A percentile compares a stretch with the other conserved stretches of the same genome.
Evolutionary conservation across 2,797 vertebrate genomes (phyloP).

Genomic region (Micrastur ruficollis): DNA sequence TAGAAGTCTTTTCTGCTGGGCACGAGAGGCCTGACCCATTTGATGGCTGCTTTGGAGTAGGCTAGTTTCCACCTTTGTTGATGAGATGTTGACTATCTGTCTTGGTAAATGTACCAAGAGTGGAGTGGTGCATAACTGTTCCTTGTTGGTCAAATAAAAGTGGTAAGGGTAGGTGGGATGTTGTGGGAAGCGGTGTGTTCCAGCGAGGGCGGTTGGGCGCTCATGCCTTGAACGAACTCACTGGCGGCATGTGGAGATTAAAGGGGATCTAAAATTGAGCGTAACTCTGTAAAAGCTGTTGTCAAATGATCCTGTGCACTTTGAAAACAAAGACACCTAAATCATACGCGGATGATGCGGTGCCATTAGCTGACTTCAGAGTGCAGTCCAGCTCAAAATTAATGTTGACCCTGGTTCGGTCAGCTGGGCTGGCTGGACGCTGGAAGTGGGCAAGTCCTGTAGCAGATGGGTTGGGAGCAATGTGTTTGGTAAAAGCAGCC

Average conservation of each 20-base stretch:
- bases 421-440: not conserved
- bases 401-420: not conserved
- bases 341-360: rapidly evolving
- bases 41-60: not conserved
- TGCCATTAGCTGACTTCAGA: not conserved
- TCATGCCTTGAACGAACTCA: not conserved
- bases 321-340: not conserved
- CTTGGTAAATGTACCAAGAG: not conserved
- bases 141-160: not conserved
- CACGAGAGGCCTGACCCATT: rapidly evolving
- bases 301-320: not conserved
- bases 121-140: not conserved
- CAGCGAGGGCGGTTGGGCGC: not conserved
- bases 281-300: not conserved
- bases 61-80: not conserved
- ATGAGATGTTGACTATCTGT: not conserved
- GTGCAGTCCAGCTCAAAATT: not conserved
- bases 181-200: not conserved
- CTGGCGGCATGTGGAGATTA: not conserved
- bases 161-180: not conserved
- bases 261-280: not conserved
- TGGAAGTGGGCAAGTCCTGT: not conserved
- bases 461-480: not conserved
- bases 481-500: not conserved
- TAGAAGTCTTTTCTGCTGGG: not conserved